Conservation (phyloP, 2,113 vertebrate genomes). For the Zosterops japonicus region DNA sequence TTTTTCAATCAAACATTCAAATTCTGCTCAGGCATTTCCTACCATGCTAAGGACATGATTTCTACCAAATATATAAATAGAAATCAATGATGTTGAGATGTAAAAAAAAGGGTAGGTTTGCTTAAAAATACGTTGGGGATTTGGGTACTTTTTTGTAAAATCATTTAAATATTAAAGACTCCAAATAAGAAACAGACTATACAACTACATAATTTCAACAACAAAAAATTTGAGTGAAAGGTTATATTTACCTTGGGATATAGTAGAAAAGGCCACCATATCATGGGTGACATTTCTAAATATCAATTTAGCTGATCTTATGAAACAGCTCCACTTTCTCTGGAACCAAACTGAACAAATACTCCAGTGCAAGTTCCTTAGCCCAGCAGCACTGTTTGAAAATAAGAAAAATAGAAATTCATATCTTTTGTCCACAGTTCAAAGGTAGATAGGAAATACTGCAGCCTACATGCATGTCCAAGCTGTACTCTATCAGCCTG, state of each 20-base stretch:
- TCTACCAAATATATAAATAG: not conserved
- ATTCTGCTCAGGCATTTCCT: not conserved
- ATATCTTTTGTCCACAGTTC: not conserved
- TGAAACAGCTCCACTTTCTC: not conserved
- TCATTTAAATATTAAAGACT: not conserved
- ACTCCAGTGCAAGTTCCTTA: not conserved
- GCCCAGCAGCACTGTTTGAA: not conserved
- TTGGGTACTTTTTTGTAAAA: not conserved
- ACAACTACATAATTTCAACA: not conserved
- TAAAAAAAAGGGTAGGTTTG: not conserved
- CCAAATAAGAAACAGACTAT: not conserved
- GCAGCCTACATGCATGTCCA: not conserved
- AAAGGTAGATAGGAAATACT: not conserved
- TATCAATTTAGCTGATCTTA: constrained; percentile 1
- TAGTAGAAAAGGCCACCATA: constrained; percentile 27
- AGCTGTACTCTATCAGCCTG: not conserved
- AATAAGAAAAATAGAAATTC: not conserved
- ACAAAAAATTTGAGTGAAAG: not conserved
- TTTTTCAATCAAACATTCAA: not conserved
- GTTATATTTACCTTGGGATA: not conserved
- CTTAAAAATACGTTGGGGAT: not conserved
- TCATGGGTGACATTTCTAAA: constrained; percentile 23
- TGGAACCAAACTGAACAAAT: not conserved
- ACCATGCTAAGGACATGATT: not conserved
- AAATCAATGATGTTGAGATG: not conserved